phyloP scores from a whole-genome alignment of 1,140 invertebrate genomes.

The Pachypsylla venusta region DNA sequence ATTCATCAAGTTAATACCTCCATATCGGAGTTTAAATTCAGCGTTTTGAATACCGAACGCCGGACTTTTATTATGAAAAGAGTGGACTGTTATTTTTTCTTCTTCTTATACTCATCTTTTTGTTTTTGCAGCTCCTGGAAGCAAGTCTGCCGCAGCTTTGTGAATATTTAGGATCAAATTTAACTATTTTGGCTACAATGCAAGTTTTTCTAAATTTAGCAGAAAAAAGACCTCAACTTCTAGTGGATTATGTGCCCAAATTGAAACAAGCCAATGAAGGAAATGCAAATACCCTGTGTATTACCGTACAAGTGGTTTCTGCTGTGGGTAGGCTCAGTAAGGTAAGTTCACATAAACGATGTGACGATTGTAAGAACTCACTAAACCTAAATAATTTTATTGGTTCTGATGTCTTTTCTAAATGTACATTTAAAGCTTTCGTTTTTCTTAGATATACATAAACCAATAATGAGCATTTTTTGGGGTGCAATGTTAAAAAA shows the following conservation, averaged over 20 bases:
- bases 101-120: conserved; percentile 16
- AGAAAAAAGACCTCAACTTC: conserved; percentile 42
- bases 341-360: no score
- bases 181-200: conserved; percentile 43
- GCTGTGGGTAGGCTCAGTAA: conserved; percentile 45
- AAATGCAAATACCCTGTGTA: conserved; percentile 46
- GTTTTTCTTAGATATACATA: no score
- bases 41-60: no score
- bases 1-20: no score
- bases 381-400: neutral
- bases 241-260: conserved; percentile 48
- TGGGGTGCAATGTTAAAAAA: no score
- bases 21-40: no score
- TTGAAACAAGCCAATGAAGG: conserved; percentile 49
- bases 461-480: no score
- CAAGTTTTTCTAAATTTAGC: conserved; percentile 65
- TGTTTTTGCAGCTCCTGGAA: conserved; percentile 44
- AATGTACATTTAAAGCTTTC: neutral
- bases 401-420: neutral
- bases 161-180: conserved; percentile 44
- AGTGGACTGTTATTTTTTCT: no score
- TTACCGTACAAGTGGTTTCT: conserved; percentile 47
- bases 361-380: conserved; percentile 4
- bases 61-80: no score
- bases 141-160: conserved; percentile 59